phyloP scores from a whole-genome alignment of 2,888 invertebrate species.

The Leptura quadrifasciata region DNA sequence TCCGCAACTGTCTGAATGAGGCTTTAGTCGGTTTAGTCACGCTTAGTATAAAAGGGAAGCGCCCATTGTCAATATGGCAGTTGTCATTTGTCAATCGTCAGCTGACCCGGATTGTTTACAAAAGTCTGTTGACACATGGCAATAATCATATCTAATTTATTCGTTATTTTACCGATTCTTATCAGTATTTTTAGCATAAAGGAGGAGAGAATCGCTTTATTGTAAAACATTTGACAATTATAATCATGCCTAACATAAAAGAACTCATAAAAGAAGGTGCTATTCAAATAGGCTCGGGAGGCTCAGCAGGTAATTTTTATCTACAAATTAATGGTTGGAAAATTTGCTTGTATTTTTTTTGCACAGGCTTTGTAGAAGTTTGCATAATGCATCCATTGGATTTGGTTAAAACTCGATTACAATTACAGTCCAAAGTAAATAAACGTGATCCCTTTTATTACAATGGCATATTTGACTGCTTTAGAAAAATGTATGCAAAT shows the following conservation, averaged over 20 bases:
- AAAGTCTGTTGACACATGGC: too few species aligned
- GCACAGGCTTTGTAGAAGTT: conserved; percentile 89
- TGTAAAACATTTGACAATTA: neutral
- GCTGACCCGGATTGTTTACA: too few species aligned
- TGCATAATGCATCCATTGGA: conserved; percentile 98
- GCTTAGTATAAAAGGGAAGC: too few species aligned
- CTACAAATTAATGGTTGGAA: conserved; percentile 17
- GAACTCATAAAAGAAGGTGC: conserved; percentile 79
- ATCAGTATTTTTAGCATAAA: neutral
- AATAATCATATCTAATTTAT: too few species aligned
- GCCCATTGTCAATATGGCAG: too few species aligned
- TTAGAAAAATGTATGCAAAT: conserved; percentile 89
- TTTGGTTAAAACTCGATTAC: conserved; percentile 92
- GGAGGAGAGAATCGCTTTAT: neutral
- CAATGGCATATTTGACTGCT: conserved; percentile 89
- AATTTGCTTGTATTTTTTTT: conserved; percentile 42
- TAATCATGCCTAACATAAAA: conserved; percentile 59
- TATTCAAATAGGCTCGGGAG: conserved; percentile 91
- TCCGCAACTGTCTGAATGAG: too few species aligned
- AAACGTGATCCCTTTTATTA: conserved; percentile 77
- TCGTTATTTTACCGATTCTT: neutral
- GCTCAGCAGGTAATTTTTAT: conserved; percentile 83
- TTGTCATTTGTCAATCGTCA: too few species aligned
- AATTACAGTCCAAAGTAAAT: conserved; percentile 79
- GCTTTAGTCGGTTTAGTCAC: too few species aligned